Percentiles rank a stretch among this genome's conserved stretches.
Conservation (phyloP, 2,888 invertebrate species). For the Morpho achilles region DNA sequence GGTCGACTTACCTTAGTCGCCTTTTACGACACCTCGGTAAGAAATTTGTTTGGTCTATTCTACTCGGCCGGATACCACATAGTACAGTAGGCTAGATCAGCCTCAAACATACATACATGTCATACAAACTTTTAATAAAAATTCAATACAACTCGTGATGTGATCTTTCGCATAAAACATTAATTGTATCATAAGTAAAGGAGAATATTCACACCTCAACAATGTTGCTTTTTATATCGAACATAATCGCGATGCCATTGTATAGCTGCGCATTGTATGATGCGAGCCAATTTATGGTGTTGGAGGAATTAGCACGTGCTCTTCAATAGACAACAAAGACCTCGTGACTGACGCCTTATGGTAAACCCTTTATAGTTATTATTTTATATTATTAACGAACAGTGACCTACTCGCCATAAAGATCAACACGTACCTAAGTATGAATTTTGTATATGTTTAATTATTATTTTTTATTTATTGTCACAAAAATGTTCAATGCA, state of each 20-base stretch:
- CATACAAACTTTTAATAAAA: not conserved
- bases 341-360: slow-evolving; percentile 52
- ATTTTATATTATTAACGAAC: not conserved
- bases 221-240: slow-evolving; percentile 24
- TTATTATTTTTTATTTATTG: no score
- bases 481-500: no score
- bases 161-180: slow-evolving; percentile 10
- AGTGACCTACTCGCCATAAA: not conserved
- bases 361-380: slow-evolving; percentile 20
- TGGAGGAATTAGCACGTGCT: slow-evolving; percentile 41
- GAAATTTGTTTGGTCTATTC: no score
- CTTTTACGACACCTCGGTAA: no score
- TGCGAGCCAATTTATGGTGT: slow-evolving; percentile 26
- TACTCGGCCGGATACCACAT: no score
- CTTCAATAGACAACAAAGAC: slow-evolving; percentile 40
- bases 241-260: slow-evolving; percentile 20
- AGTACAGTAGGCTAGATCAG: no score
- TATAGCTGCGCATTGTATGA: slow-evolving; percentile 24
- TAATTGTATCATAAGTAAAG: slow-evolving; percentile 12
- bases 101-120: no score
- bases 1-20: no score
- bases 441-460: no score
- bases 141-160: not conserved
- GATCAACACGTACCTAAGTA: not conserved
- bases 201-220: slow-evolving; percentile 27